Evolutionary conservation across 2,113 vertebrate genomes (phyloP).

Genomic region (Puntigrus tetrazona): DNA sequence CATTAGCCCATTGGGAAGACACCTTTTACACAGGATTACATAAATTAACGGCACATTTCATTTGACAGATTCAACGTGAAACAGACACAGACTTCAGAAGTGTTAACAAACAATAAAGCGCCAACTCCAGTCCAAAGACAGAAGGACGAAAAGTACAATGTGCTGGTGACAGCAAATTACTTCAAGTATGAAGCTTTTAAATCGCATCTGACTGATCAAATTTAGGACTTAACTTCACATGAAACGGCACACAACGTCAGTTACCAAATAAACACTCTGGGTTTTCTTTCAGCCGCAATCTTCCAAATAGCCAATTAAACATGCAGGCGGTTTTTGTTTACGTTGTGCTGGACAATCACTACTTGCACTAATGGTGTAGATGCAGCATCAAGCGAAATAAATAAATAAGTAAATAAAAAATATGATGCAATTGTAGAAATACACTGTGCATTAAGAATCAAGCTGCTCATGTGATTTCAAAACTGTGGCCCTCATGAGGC

Average conservation of each 20-base stretch:
- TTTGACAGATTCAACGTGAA: not conserved
- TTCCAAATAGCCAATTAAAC: not conserved
- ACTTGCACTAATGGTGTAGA: not conserved
- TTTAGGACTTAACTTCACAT: not conserved
- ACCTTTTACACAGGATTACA: conserved; percentile 42
- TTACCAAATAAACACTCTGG: not conserved
- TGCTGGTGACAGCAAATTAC: not conserved
- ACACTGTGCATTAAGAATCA: not conserved
- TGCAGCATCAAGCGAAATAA: not conserved
- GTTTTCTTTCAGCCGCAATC: not conserved
- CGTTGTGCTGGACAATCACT: not conserved
- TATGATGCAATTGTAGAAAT: not conserved
- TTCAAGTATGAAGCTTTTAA: not conserved
- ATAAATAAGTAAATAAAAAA: too few relatives aligned
- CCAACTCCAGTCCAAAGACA: conserved; percentile 23
- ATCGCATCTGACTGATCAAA: not conserved
- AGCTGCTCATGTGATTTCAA: not conserved
- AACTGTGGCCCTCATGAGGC: not conserved
- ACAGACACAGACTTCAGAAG: not conserved
- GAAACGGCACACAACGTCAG: too few relatives aligned
- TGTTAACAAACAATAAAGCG: not conserved
- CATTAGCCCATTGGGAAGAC: conserved; percentile 25
- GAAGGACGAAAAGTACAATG: not conserved
- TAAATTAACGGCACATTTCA: conserved; percentile 17
- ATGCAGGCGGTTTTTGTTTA: not conserved